Evolutionary conservation across 2,113 vertebrate genomes (phyloP).

Genomic region (Sander vitreus): DNA sequence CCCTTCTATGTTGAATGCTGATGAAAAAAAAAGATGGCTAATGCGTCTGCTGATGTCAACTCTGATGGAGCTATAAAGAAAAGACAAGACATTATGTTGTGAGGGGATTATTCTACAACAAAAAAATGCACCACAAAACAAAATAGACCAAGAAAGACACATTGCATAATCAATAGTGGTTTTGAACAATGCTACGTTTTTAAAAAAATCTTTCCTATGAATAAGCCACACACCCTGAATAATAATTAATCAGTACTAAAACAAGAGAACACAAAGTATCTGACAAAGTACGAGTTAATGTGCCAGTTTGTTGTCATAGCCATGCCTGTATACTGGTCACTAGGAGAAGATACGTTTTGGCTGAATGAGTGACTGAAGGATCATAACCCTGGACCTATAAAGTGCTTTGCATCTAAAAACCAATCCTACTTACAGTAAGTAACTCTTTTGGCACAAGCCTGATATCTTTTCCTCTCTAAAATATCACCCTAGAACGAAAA

Average conservation of each 20-base stretch:
- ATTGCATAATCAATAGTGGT: neutral
- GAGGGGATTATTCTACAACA: neutral
- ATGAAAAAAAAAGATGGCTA: neutral
- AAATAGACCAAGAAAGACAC: neutral
- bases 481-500: conserved; percentile 16
- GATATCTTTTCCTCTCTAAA: neutral
- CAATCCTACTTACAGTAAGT: neutral
- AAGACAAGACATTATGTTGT: neutral
- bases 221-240: neutral
- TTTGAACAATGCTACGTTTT: neutral
- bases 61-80: neutral
- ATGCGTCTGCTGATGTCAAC: neutral
- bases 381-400: neutral
- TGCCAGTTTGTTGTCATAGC: neutral
- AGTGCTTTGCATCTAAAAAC: conserved; percentile 19
- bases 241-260: neutral
- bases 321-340: neutral
- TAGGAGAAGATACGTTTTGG: neutral
- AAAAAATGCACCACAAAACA: neutral
- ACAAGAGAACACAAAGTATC: neutral
- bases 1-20: neutral
- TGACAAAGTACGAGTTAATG: neutral
- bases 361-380: neutral
- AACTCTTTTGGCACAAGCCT: neutral
- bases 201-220: neutral